Conservation (phyloP, 2,113 vertebrate species). For the Felis chaus region DNA sequence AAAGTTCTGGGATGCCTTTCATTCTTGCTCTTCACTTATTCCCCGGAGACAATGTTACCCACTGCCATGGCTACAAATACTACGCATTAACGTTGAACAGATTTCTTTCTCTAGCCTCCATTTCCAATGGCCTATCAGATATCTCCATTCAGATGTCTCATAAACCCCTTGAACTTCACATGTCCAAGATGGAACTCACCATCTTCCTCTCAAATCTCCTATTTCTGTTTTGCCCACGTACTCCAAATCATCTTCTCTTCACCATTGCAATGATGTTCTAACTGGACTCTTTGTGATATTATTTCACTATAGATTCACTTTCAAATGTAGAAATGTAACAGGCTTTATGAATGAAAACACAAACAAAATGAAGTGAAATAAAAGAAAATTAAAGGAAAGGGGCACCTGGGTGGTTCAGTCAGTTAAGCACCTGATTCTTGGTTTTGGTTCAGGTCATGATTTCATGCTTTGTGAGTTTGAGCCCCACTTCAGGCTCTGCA, state of each 20-base stretch:
- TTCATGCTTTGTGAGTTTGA: too few species aligned
- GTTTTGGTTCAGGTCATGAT: too few species aligned
- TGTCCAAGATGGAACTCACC: not conserved
- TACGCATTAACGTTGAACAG: not conserved
- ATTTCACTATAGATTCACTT: not conserved
- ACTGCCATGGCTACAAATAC: not conserved
- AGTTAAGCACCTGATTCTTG: too few species aligned
- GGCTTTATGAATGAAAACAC: not conserved
- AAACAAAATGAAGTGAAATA: not conserved
- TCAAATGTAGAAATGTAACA: not conserved
- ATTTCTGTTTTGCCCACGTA: not conserved
- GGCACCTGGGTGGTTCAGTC: too few species aligned
- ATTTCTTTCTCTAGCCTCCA: not conserved
- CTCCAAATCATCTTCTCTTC: not conserved
- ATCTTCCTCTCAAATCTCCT: not conserved
- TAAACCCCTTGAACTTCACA: not conserved
- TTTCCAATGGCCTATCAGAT: not conserved
- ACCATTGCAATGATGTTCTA: not conserved
- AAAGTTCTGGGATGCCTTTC: not conserved
- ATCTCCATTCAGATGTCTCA: not conserved
- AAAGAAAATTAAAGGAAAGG: not conserved
- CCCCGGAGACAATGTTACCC: not conserved
- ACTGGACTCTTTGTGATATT: not conserved
- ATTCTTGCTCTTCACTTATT: not conserved
- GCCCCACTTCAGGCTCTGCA: too few species aligned